Evolutionary conservation across 1,140 invertebrate genomes (phyloP), one percentile per base, ranked within the genome.

Genomic region (Drosophila miranda): DNA sequence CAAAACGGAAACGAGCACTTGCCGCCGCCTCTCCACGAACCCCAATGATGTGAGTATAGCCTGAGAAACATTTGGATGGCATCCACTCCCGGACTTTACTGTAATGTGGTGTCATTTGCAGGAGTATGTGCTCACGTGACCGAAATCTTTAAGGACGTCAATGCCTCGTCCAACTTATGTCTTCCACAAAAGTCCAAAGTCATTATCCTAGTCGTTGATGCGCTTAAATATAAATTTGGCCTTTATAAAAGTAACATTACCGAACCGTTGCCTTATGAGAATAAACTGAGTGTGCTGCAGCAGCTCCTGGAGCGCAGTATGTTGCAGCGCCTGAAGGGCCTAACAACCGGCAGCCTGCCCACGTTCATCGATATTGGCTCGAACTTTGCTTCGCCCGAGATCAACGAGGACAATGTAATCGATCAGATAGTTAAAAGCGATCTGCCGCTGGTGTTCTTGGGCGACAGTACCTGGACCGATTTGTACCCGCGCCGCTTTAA

Each of bases 391-490:
- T 95, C 96, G 30, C 94, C 95, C 50, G 95, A 95, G 91, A 95
- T 99, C 23, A 93, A 94, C 70, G 98, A 99, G 92, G 98, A 99
- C 88, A 99, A 98, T 92, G 92, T 98, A 21, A 95, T 99, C 49
- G 94, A 97, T 91, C 97, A 98, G 91, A 93, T 94, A 51, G 75
- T 83, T 7, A 75, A 60, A 53, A 74, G 50, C 72, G 46, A 76
- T 11, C 34, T 88, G 26, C 78, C 89, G 14, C 92, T 96, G 45
- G 94, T 97, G 6, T 96, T 99, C 78, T 93, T 99, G 89, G 98
- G 98, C 4, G 98, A 99, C 93, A 98, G 99, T 90, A 99, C 98
- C 0, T 99, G 98, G 98, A 93, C 93, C 3, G 94, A 94, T 62
- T 89, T 97, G 11, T 96, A 95, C 90, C 96, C 96, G 3, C 92